Evolutionary conservation across 1,140 invertebrate genomes (phyloP).

Genomic region (Megathymus violae): DNA sequence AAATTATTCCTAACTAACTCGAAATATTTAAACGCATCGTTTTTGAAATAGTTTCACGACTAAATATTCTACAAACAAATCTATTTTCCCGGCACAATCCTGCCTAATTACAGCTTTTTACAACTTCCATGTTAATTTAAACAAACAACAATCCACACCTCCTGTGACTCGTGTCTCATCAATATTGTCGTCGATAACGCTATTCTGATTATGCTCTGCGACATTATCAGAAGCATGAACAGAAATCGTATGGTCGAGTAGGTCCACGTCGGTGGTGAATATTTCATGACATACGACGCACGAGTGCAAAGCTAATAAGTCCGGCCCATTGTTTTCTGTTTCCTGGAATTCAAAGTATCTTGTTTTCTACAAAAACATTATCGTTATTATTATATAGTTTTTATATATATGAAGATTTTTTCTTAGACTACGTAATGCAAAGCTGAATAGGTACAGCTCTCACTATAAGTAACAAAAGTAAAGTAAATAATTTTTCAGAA

Average conservation of each 20-base stretch:
- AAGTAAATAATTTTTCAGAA: too few species aligned
- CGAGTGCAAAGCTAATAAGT: constrained; percentile 67
- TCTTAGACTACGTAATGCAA: too few species aligned
- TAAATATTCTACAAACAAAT: too few species aligned
- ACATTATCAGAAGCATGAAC: constrained; percentile 57
- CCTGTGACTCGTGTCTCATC: constrained; percentile 3
- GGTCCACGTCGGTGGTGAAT: constrained; percentile 72
- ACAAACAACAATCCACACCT: constrained; percentile 5
- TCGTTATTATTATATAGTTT: too few species aligned
- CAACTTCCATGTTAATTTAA: not conserved
- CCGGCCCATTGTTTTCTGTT: constrained; percentile 50
- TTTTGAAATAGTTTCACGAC: too few species aligned
- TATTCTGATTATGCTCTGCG: constrained; percentile 31
- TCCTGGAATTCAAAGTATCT: constrained; percentile 47
- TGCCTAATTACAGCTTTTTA: too few species aligned
- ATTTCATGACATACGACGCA: constrained; percentile 75
- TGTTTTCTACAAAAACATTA: constrained; percentile 6
- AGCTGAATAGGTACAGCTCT: too few species aligned
- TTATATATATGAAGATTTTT: too few species aligned
- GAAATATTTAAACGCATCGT: too few species aligned
- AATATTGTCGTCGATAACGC: constrained; percentile 12
- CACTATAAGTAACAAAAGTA: too few species aligned
- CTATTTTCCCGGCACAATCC: too few species aligned
- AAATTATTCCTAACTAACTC: too few species aligned
- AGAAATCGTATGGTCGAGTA: constrained; percentile 72